A percentile compares a stretch with the other conserved stretches of the same genome.
Evolutionary conservation across 2,888 invertebrate genomes (phyloP).

Genomic region (Adelphocoris suturalis): DNA sequence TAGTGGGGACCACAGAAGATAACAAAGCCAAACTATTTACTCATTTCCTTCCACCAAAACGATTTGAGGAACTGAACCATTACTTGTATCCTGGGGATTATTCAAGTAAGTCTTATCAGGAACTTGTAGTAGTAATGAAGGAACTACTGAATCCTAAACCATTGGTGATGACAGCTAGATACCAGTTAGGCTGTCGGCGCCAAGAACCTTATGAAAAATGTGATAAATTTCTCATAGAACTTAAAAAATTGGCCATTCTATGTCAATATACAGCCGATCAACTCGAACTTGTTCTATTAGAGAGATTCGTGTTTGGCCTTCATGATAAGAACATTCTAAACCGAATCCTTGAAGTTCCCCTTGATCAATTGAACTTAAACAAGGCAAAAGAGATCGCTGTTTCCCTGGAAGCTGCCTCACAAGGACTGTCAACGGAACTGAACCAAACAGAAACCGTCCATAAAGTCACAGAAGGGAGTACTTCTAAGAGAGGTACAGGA

Average conservation of each 20-base stretch:
- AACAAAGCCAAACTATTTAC: not conserved
- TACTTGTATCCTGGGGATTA: not conserved
- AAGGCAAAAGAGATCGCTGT: not conserved
- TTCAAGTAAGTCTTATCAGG: not conserved
- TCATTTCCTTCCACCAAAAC: not conserved
- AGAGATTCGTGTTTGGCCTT: not conserved
- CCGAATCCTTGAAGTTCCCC: conserved; percentile 13
- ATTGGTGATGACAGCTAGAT: conserved; percentile 25
- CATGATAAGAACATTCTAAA: conserved; percentile 9
- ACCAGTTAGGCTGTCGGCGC: conserved; percentile 2
- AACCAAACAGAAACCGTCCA: conserved; percentile 8
- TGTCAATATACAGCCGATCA: conserved; percentile 12
- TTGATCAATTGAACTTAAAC: conserved; percentile 4
- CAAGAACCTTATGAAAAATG: not conserved
- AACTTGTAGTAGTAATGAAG: conserved; percentile 1
- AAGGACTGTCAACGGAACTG: conserved; percentile 4
- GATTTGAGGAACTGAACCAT: not conserved
- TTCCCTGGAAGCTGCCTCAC: conserved; percentile 27
- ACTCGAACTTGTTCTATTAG: not conserved
- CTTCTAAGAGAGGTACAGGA: not conserved
- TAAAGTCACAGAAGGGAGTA: conserved; percentile 12
- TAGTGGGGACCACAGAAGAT: conserved; percentile 2
- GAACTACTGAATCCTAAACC: conserved; percentile 20
- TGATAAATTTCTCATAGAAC: not conserved
- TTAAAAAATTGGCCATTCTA: conserved; percentile 22